Percentiles rank a stretch among this genome's conserved stretches.
Evolutionary conservation across 2,888 invertebrate species (phyloP).

Genomic region (Catocala nupta): DNA sequence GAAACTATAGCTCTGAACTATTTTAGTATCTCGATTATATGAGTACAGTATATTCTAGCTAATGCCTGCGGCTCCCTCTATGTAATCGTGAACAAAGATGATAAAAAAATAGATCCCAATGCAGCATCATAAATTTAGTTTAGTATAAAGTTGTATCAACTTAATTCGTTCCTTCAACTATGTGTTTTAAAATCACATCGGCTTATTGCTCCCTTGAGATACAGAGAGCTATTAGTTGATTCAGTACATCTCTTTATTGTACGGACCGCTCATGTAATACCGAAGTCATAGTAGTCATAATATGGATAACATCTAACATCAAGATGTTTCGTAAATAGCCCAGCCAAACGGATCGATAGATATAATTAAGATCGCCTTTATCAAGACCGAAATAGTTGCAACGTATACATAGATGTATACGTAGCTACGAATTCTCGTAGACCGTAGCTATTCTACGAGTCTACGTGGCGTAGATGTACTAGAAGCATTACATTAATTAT

Average conservation of each 20-base stretch:
- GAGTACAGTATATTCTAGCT: no score
- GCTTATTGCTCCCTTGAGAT: no score
- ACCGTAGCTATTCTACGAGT: conserved; percentile 2
- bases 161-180: no score
- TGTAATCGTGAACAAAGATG: no score
- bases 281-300: neutral
- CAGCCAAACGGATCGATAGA: neutral
- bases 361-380: conserved; percentile 15
- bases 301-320: conserved; percentile 8
- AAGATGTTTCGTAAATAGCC: conserved; percentile 4
- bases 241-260: neutral
- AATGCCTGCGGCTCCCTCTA: no score
- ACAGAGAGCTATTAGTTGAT: no score
- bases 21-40: neutral
- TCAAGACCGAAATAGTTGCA: conserved; percentile 2
- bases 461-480: neutral
- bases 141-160: no score
- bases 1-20: neutral
- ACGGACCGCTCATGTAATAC: neutral
- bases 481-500: no score
- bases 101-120: no score
- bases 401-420: neutral
- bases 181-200: no score
- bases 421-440: conserved; percentile 5
- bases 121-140: no score